These are phyloP conservation scores for Tortricodes alternella DNA, from an alignment of 2,888 invertebrate genomes.

Conservation along the genomic window DNA sequence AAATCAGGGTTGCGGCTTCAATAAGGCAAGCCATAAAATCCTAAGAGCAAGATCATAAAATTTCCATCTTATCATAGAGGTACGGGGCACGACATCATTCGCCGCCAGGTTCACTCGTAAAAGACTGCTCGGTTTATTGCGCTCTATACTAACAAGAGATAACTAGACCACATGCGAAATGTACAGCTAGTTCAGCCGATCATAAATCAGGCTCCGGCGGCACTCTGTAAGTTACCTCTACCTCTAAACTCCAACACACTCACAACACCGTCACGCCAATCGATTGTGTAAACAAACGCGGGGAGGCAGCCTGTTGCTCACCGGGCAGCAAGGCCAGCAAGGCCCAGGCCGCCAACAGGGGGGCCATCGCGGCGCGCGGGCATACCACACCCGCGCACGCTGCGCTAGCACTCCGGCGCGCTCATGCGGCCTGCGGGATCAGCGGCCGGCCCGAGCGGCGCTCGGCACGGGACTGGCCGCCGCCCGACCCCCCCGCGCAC, in stretches of 20 bases:
- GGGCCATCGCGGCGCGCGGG: constrained; percentile 79
- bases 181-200: background rate
- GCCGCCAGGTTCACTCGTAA: constrained; percentile 55
- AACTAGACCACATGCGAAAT: constrained; percentile 30
- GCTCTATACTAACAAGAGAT: constrained; percentile 45
- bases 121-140: constrained; percentile 56
- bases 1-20: constrained; percentile 24
- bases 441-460: constrained; percentile 73
- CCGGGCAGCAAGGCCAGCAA: constrained; percentile 77
- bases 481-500: constrained; percentile 47
- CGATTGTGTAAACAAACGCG: constrained; percentile 60
- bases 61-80: constrained; percentile 17
- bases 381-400: constrained; percentile 81
- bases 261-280: constrained; percentile 61
- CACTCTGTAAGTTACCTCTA: constrained; percentile 33
- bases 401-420: constrained; percentile 78
- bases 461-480: constrained; percentile 73
- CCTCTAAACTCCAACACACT: constrained; percentile 46
- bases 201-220: background rate
- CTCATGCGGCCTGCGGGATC: constrained; percentile 66
- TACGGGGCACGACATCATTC: constrained; percentile 33
- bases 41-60: constrained; percentile 32
- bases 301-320: constrained; percentile 77
- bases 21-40: constrained; percentile 31
- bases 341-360: constrained; percentile 73